phyloP scores from a whole-genome alignment of 2,113 vertebrate species.

The Dolichotis patagonum region DNA sequence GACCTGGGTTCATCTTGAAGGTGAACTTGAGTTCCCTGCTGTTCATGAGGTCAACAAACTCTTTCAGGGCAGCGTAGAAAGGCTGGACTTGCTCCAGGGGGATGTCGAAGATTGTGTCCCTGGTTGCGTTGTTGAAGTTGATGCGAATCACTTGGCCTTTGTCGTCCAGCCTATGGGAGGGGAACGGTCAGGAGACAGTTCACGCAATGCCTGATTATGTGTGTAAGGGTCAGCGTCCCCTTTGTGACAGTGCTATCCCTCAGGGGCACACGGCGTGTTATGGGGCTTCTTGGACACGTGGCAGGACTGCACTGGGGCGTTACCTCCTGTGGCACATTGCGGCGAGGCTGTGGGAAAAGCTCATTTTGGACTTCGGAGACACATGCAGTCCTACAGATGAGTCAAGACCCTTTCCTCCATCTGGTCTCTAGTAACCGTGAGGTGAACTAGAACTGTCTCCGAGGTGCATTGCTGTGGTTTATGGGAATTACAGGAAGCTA shows the following conservation, averaged over 20 bases:
- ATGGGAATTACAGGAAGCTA: background rate
- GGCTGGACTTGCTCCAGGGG: conserved; percentile 92
- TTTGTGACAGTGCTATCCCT: background rate
- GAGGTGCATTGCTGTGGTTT: background rate
- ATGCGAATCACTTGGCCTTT: conserved; percentile 89
- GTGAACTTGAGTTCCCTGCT: conserved; percentile 88
- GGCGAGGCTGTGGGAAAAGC: background rate
- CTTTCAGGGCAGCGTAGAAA: conserved; percentile 93
- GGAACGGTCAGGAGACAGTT: conserved; percentile 21
- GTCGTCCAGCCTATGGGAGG: conserved; percentile 86
- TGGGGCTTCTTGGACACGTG: background rate
- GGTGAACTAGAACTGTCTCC: background rate
- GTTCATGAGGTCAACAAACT: conserved; percentile 91
- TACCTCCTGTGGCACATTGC: background rate
- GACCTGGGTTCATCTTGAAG: conserved; percentile 95
- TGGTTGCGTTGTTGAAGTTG: conserved; percentile 96
- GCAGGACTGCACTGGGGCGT: background rate
- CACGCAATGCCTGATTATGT: background rate
- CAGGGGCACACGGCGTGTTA: background rate
- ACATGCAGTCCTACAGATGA: background rate
- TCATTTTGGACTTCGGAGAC: background rate
- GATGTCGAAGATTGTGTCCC: conserved; percentile 93
- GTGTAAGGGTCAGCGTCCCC: background rate
- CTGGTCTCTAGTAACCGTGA: background rate
- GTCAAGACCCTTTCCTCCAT: background rate